Evolutionary conservation across 2,888 invertebrate species (phyloP), one percentile per base, ranked within the genome.

Genomic region (Myopa tessellatipennis): DNA sequence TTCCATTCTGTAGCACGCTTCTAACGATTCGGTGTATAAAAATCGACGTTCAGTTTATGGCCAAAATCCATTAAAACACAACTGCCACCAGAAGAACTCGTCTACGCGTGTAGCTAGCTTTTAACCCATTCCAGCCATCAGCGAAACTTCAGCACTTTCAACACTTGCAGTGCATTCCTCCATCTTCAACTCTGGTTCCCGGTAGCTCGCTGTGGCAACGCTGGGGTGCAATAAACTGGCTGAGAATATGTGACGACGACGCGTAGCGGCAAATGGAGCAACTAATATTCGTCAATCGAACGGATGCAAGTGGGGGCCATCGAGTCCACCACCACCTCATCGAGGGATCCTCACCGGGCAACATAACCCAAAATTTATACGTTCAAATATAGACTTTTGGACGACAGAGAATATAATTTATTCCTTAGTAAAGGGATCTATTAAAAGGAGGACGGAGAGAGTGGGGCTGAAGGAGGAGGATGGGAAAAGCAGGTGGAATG

Each of bases 191-290:
- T 26, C 26, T 26, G 26, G 26, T 2, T 26, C 1, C 2, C 26
- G 26, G 26, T 26, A 2, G 26, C 26, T 26, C 26, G 26, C 26
- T 45, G 45, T 45, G 45, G 45, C 45, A 8, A 6, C 45, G 45
- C 10, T 45, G 38, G 8, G 34, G 26, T n/a, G 40, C 67, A 45
- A 38, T 40, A 67, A 67, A 14, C 40, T 67, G 38, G 38, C 40
- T 67, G 67, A 67, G 67, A 67, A 67, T 16, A 45, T 45, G 3
- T 40, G 45, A 67, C 67, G 40, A 67, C 67, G 10, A 14, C 40
- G 36, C 40, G 4, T 26, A 26, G 16, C 63, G 63, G 16, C 36
- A 36, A 36, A 36, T 63, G 36, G 36, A 63, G 34, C 63, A 26
- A 63, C 63, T 63, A 63, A 63, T 63, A 36, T 34, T 12, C 63